phyloP scores from a whole-genome alignment of 2,888 invertebrate genomes.

The Sesia bembeciformis region DNA sequence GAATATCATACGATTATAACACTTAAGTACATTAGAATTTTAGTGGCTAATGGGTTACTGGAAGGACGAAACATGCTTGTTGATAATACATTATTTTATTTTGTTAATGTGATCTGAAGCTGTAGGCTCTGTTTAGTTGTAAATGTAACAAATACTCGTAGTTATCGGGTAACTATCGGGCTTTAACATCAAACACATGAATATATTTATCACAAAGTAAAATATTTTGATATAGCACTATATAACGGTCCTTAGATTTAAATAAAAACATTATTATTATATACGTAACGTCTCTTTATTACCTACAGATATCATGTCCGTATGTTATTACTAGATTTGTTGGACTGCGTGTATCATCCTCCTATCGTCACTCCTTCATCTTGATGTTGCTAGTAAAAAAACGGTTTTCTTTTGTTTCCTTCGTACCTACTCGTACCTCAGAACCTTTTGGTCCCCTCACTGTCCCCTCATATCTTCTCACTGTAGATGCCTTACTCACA shows the following conservation, averaged over 20 bases:
- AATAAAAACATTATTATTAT: not conserved
- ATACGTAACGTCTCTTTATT: too few relatives aligned
- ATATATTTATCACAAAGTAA: slow-evolving; percentile 39
- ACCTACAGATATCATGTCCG: too few relatives aligned
- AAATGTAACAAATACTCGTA: not conserved
- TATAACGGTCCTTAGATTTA: slow-evolving; percentile 6
- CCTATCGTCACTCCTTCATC: too few relatives aligned
- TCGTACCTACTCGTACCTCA: not conserved
- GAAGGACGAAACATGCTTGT: slow-evolving; percentile 40
- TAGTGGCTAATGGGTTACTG: slow-evolving; percentile 45
- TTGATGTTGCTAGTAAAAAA: too few relatives aligned
- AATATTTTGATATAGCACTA: slow-evolving; percentile 64
- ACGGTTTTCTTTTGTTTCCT: not conserved
- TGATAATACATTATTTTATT: slow-evolving; percentile 42
- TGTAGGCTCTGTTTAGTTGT: not conserved
- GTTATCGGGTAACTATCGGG: not conserved
- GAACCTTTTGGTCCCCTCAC: slow-evolving; percentile 8
- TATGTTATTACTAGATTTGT: too few relatives aligned
- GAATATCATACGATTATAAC: slow-evolving; percentile 46
- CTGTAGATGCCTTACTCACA: slow-evolving; percentile 90
- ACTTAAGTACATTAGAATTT: slow-evolving; percentile 44
- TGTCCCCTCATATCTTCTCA: slow-evolving; percentile 74
- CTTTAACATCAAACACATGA: not conserved
- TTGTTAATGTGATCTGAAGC: slow-evolving; percentile 73
- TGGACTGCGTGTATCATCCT: too few relatives aligned